Conservation (phyloP, 92 coral and sea anemone genomes). For the Anthopleura xanthogrammica region DNA sequence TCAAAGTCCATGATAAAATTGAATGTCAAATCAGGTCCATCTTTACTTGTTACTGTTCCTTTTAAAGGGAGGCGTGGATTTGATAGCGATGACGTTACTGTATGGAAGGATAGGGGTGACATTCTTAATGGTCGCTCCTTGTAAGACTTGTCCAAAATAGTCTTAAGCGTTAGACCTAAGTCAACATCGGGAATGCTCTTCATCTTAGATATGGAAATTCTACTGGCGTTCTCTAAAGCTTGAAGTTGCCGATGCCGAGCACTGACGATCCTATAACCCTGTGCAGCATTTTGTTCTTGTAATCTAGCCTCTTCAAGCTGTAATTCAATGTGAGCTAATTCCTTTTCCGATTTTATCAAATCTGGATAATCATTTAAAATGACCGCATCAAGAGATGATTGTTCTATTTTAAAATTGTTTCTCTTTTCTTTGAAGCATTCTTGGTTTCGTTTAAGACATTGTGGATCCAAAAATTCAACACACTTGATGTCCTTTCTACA, state of each 20-base stretch:
- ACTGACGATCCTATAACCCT: constrained; percentile 33
- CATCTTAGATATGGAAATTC: constrained; percentile 14
- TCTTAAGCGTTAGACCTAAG: constrained; percentile 37
- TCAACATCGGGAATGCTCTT: constrained; percentile 48
- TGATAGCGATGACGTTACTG: constrained; percentile 27
- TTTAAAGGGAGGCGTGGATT: constrained; percentile 43
- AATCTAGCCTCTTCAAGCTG: constrained; percentile 43
- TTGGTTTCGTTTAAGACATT: constrained; percentile 16
- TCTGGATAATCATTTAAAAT: constrained; percentile 16
- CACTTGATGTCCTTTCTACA: constrained; percentile 32
- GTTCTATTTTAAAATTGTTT: not conserved
- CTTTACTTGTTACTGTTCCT: constrained; percentile 22
- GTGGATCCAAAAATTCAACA: constrained; percentile 32
- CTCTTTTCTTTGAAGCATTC: constrained; percentile 22
- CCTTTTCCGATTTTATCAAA: constrained; percentile 25
- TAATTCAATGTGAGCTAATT: constrained; percentile 24
- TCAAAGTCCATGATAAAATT: constrained; percentile 57
- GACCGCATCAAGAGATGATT: constrained; percentile 14
- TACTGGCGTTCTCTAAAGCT: constrained; percentile 32
- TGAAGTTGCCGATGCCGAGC: constrained; percentile 43
- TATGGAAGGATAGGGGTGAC: constrained; percentile 34
- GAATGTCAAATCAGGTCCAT: constrained; percentile 34
- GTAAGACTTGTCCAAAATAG: not conserved
- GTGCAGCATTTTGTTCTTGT: constrained; percentile 34
- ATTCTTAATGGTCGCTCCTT: constrained; percentile 35